phyloP scores from a whole-genome alignment of 1,140 invertebrate species.

The Meloidogyne chitwoodi region DNA sequence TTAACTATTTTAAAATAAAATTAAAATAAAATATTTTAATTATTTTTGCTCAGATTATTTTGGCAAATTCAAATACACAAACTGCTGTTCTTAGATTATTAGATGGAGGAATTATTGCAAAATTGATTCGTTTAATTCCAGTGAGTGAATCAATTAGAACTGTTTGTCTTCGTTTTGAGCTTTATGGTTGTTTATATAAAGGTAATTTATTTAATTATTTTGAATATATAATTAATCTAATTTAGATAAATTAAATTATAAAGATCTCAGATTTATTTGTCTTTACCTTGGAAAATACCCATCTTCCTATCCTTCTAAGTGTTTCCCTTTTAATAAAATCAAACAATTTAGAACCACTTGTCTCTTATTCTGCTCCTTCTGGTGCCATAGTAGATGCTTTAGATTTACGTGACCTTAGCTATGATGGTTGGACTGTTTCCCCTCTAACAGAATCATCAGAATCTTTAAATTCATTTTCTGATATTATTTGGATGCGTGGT shows the following conservation, averaged over 20 bases:
- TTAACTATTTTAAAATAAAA: background rate
- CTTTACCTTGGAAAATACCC: no score
- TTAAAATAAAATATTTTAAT: background rate
- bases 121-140: conserved; percentile 74
- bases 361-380: conserved; percentile 78
- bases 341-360: conserved; percentile 71
- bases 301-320: no score
- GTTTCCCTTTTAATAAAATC: no score
- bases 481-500: conserved; percentile 69
- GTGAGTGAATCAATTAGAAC: conserved; percentile 77
- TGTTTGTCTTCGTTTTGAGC: conserved; percentile 79
- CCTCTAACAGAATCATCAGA: background rate
- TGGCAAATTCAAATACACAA: conserved; percentile 77
- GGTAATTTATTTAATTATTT: conserved; percentile 61
- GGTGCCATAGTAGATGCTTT: conserved; percentile 71
- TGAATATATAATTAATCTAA: no score
- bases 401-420: conserved; percentile 82
- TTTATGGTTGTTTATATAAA: conserved; percentile 64
- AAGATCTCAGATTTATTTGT: no score
- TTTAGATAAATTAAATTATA: no score
- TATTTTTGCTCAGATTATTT: conserved; percentile 68
- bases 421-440: conserved; percentile 72
- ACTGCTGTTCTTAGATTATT: conserved; percentile 73
- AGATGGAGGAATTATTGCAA: conserved; percentile 74
- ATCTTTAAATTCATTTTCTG: conserved; percentile 44